Conservation (phyloP, 2,797 vertebrate genomes). For the Intellagama lesueurii region DNA sequence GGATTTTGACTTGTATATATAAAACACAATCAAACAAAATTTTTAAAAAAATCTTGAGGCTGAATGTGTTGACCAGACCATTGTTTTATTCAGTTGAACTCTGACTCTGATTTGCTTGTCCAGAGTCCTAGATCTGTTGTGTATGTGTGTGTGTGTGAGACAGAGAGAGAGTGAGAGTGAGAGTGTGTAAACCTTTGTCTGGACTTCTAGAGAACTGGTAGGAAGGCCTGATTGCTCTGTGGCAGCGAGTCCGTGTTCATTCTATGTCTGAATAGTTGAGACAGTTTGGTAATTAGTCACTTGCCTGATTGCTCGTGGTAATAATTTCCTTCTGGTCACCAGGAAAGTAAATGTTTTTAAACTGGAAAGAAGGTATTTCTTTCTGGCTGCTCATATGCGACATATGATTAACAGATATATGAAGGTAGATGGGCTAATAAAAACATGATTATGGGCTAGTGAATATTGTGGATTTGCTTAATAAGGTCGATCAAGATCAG, state of each 20-base stretch:
- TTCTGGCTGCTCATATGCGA: background rate
- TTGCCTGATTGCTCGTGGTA: background rate
- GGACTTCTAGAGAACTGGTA: constrained; percentile 44
- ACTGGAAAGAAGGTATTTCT: background rate
- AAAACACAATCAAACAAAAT: constrained; percentile 22
- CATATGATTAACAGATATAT: background rate
- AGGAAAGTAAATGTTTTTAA: background rate
- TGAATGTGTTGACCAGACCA: constrained; percentile 55
- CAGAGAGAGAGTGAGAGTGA: too few relatives aligned
- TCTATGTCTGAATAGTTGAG: constrained; percentile 23
- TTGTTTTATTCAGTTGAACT: too few relatives aligned
- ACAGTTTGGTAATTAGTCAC: background rate
- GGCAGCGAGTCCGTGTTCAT: constrained; percentile 45
- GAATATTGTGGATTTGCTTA: background rate
- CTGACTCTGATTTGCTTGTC: too few relatives aligned
- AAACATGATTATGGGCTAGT: background rate
- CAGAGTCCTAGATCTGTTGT: too few relatives aligned
- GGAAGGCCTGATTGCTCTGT: constrained; percentile 43
- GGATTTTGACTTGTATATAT: background rate
- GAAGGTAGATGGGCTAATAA: background rate
- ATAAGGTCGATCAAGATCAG: background rate
- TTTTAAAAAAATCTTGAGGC: constrained; percentile 47
- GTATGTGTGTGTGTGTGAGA: too few relatives aligned
- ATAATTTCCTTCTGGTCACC: background rate
- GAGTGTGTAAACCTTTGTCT: too few relatives aligned